Base-by-base conservation (phyloP, 1,140 invertebrate species). In the Gryon sp. region DNA sequence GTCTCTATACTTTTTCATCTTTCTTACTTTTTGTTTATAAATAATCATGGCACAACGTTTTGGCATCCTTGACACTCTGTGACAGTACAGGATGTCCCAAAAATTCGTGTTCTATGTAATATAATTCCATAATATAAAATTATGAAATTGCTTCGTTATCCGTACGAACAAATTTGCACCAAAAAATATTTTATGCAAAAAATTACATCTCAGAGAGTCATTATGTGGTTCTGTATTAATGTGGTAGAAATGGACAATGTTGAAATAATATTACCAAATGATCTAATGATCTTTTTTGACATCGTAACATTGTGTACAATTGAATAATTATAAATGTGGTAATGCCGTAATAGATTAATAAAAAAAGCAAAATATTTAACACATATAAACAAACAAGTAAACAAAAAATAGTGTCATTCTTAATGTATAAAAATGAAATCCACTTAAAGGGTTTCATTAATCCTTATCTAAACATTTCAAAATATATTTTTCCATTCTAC, bases 1-100 rank as follows among this genome's bases (percentile, higher is more conserved):
- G 2, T 30, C 38, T 28, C 8, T 30, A n/a, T n/a, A n/a, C 12
- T 46, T 18, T 38, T 9, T 26, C 4, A 19, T 15, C 12, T 22
- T 48, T 19, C 12, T 12, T 20, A 20, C 16, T 60, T 19, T 12
- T 38, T 63, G 38, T 2, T 38, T 57, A 34, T 48, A 57, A 55
- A 55, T 68, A 55, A 48, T 68, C 24, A 65, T 53, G 41, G 63
- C 63, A 57, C 52, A 52, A 43, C 50, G 5, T 48, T 57, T 55
- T 63, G 50, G 50, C 63, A 57, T 48, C 2, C 41, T 57, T 34
- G 24, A 57, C 50, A 68, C 52, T 24, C 20, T 66, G 28, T 14
- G 32, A 22, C 32, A 41, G 32, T 68, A 68, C 43, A 55, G 63
- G 63, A 57, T 68, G 22, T 57, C 52, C 41, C 8, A 32, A 38